A percentile compares a stretch with the other conserved stretches of the same genome.
These are phyloP conservation scores for Labrus mixtus DNA, from an alignment of 2,113 vertebrate genomes.

Conservation along the genomic window DNA sequence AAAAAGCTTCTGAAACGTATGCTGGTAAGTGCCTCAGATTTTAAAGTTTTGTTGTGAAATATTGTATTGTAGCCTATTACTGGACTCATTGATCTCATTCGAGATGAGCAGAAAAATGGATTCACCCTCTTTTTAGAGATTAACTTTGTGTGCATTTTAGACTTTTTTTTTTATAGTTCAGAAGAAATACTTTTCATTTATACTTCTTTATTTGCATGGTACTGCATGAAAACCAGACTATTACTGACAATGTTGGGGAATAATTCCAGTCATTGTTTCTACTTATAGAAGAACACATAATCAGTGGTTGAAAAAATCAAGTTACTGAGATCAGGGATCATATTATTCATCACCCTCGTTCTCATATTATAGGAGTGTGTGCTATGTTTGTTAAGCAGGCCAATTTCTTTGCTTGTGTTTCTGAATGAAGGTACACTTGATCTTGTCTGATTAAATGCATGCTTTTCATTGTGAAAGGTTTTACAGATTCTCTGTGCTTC, in stretches of 20 bases:
- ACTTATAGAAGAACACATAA: too few relatives aligned
- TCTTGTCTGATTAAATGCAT: not conserved
- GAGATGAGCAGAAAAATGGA: too few relatives aligned
- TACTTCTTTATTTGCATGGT: not conserved
- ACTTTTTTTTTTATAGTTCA: not conserved
- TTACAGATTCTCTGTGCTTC: not conserved
- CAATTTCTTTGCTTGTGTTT: not conserved
- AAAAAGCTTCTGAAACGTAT: slow-evolving; percentile 3
- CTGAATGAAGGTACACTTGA: not conserved
- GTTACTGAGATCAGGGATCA: too few relatives aligned
- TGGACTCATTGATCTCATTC: too few relatives aligned
- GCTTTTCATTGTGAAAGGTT: not conserved
- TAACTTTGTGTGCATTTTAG: not conserved
- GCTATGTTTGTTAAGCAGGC: not conserved
- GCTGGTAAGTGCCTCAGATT: slow-evolving; percentile 30
- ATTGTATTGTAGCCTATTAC: not conserved
- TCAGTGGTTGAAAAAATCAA: too few relatives aligned
- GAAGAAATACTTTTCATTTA: too few relatives aligned
- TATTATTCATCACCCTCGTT: too few relatives aligned
- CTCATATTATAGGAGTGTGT: not conserved
- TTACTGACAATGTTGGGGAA: too few relatives aligned
- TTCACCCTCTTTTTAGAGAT: too few relatives aligned
- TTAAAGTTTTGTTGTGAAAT: not conserved
- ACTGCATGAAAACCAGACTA: not conserved
- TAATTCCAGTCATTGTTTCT: too few relatives aligned